A percentile compares a stretch with the other conserved stretches of the same genome.
phyloP scores from a whole-genome alignment of 2,113 vertebrate genomes.

The Chinchilla lanigera region DNA sequence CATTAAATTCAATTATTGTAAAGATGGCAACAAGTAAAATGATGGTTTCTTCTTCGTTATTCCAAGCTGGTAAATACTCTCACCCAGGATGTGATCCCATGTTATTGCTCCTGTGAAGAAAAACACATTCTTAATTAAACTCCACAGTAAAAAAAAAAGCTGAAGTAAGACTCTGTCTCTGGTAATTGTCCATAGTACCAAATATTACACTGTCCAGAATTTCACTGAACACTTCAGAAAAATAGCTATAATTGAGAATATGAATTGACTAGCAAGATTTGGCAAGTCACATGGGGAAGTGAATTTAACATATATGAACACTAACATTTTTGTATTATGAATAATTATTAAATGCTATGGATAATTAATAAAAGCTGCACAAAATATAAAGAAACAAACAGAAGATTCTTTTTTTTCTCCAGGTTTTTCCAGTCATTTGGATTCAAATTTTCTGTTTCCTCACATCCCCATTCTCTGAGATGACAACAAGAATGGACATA shows the following conservation, averaged over 20 bases:
- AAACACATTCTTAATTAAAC: not conserved
- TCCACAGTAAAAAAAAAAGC: not conserved
- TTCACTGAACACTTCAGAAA: not conserved
- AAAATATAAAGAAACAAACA: not conserved
- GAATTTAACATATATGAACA: not conserved
- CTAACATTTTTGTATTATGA: not conserved
- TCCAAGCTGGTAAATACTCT: not conserved
- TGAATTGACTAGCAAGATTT: not conserved
- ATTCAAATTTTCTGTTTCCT: not conserved
- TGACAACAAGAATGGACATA: not conserved
- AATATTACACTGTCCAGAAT: not conserved
- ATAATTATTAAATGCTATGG: not conserved
- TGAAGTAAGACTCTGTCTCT: not conserved
- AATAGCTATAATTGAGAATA: not conserved
- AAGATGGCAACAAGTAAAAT: constrained; percentile 52
- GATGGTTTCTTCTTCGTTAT: not conserved
- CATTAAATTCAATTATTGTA: constrained; percentile 71
- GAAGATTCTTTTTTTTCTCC: not conserved
- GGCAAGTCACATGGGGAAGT: not conserved
- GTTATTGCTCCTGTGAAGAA: not conserved
- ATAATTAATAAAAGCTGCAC: not conserved
- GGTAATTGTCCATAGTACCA: not conserved
- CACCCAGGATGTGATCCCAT: not conserved
- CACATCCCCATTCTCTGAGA: not conserved
- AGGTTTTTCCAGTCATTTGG: not conserved